Evolutionary conservation across 1,140 invertebrate species (phyloP), one percentile per base, ranked within the genome.

Genomic region (Brachystomella parvula): DNA sequence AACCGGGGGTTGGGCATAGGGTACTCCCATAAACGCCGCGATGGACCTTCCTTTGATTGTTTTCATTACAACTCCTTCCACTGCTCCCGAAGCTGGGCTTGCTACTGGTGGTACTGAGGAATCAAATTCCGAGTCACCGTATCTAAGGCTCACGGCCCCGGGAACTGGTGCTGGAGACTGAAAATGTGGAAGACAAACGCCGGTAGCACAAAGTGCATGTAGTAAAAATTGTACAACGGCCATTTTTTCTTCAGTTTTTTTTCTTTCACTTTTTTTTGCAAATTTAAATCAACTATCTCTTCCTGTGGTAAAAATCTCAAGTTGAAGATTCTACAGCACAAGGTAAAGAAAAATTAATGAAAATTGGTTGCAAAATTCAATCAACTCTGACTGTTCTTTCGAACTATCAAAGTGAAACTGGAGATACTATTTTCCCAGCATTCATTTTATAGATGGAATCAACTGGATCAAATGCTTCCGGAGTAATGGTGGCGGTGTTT

Each of bases 1-100:
- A 1, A 71, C 12, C 1, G 70, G 70, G 24, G 66, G 63, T 26
- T 65, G 60, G 6, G 70, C 70, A 69, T 66, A 71, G 2, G 66
- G 66, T 17, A 71, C 64, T 44, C 57, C 62, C 57, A 68, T 71
- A 57, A 71, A 71, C 9, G 70, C 70, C 60, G 60, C 61, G 35
- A 68, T 60, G 6, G 62, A 33, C 32, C 67, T 59, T 15, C 47
- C 56, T 47, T 68, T 61, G 19, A 68, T 68, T 1, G 70, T 71
- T 32, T 66, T 63, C 70, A 71, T 71, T 9, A 29, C 63, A 31
- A 64, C 63, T 19, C 70, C 70, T 28, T 62, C 21, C 9, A 62
- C 33, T 19, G 30, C 33, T 29, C 60, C 33, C 3, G 31, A 39
- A 3, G 12, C 44, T 12, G 60, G 60, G 12, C 15, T 26, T 47